Evolutionary conservation across 2,113 vertebrate species (phyloP).

Genomic region (Morone chrysops): DNA sequence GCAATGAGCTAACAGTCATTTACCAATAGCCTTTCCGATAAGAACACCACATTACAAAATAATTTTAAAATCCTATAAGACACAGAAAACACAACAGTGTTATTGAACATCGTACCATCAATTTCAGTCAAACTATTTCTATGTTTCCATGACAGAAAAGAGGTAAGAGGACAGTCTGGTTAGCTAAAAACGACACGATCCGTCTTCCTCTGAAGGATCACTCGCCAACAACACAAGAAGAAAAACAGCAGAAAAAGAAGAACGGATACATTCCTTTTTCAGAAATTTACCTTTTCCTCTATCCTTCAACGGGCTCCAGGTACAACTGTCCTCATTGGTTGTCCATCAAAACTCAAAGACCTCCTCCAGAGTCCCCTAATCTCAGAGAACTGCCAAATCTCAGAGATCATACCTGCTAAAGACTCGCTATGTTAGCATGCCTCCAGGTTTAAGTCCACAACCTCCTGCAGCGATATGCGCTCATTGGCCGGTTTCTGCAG

Average conservation of each 20-base stretch:
- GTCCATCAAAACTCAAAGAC: conserved; percentile 27
- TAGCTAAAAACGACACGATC: conserved; percentile 18
- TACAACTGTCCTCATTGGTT: conserved; percentile 22
- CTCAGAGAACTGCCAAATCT: conserved; percentile 2
- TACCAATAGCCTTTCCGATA: conserved; percentile 18
- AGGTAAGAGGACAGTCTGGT: conserved; percentile 26
- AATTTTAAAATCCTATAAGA: conserved; percentile 39
- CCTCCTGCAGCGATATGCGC: conserved; percentile 6
- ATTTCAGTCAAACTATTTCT: conserved; percentile 15
- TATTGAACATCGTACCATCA: conserved; percentile 32
- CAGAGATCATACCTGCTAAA: conserved; percentile 15
- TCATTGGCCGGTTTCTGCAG: conserved; percentile 90
- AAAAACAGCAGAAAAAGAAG: conserved; percentile 41
- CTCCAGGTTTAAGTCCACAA: conserved; percentile 8
- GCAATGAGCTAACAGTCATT: conserved; percentile 68
- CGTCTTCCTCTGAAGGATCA: conserved; percentile 25
- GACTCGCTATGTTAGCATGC: neutral
- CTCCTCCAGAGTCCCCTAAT: neutral
- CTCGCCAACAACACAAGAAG: conserved; percentile 32
- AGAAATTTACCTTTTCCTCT: conserved; percentile 69
- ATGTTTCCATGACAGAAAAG: conserved; percentile 41
- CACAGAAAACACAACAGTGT: conserved; percentile 53
- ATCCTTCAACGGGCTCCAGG: conserved; percentile 52
- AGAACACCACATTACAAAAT: conserved; percentile 48
- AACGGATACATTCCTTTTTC: conserved; percentile 76